These are phyloP conservation scores for Nibea albiflora DNA, from an alignment of 2,113 vertebrate species.

Conservation along the genomic window DNA sequence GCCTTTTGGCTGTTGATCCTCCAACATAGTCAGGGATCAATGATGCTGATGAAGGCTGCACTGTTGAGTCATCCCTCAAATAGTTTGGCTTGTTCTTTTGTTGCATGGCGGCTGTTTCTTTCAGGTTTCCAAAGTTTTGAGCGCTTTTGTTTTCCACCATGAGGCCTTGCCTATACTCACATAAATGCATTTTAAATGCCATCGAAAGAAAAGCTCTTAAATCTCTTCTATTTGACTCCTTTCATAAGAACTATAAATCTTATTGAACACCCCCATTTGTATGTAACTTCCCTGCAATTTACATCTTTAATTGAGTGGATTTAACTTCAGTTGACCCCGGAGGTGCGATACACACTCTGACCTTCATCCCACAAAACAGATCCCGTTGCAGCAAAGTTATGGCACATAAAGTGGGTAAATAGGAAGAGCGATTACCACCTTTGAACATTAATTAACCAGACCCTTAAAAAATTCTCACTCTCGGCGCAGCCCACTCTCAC, in stretches of 20 bases:
- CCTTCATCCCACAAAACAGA: slow-evolving; percentile 13
- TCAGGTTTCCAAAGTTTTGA: neutral
- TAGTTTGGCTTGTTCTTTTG: neutral
- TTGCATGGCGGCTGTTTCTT: too few species aligned
- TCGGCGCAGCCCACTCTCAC: neutral
- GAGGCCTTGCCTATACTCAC: neutral
- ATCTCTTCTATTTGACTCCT: neutral
- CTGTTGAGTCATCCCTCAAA: neutral
- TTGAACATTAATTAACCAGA: neutral
- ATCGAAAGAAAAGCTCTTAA: neutral
- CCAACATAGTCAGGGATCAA: neutral
- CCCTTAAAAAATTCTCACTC: neutral
- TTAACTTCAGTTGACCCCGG: slow-evolving; percentile 39
- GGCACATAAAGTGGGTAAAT: slow-evolving; percentile 1
- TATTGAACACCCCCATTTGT: neutral
- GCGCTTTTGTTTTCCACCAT: neutral
- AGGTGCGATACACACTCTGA: neutral
- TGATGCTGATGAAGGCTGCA: neutral
- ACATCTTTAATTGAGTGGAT: slow-evolving; percentile 29
- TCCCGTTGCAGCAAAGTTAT: neutral
- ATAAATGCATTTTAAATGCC: neutral
- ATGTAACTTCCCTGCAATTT: slow-evolving; percentile 20
- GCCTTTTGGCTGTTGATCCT: neutral
- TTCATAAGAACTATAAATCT: slow-evolving; percentile 44
- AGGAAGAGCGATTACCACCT: slow-evolving; percentile 2